Conservation (phyloP, 2,797 vertebrate genomes). For the Chiroxiphia lanceolata region DNA sequence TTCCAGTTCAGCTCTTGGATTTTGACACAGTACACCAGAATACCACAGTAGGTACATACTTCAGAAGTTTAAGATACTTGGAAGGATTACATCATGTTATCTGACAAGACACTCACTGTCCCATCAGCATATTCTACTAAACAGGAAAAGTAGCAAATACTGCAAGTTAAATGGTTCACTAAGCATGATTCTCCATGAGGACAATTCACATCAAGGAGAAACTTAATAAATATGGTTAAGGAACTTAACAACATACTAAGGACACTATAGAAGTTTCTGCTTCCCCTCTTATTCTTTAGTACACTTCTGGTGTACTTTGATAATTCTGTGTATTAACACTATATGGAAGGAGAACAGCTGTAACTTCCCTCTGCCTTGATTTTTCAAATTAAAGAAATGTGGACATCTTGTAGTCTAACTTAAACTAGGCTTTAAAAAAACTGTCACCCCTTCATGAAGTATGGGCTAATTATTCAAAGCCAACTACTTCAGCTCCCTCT, state of each 20-base stretch:
- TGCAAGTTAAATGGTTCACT: background rate
- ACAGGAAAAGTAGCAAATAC: background rate
- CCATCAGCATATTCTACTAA: background rate
- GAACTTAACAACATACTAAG: background rate
- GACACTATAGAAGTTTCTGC: background rate
- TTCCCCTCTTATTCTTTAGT: background rate
- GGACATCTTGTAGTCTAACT: background rate
- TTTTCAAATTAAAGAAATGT: background rate
- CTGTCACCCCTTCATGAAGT: background rate
- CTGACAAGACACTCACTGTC: background rate
- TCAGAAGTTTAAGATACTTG: background rate
- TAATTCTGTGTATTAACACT: background rate
- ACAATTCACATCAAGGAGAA: background rate
- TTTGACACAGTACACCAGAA: background rate
- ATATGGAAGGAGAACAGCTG: background rate
- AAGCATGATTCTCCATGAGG: background rate
- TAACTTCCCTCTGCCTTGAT: background rate
- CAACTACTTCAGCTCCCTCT: background rate
- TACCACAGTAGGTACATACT: background rate
- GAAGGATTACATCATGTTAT: background rate
- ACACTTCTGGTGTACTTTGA: background rate
- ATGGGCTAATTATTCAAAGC: background rate
- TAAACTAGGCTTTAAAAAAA: background rate
- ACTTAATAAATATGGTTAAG: background rate
- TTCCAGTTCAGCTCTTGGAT: background rate